These are phyloP conservation scores for Onychostoma macrolepis DNA, from an alignment of 2,113 vertebrate genomes.

Conservation along the genomic window DNA sequence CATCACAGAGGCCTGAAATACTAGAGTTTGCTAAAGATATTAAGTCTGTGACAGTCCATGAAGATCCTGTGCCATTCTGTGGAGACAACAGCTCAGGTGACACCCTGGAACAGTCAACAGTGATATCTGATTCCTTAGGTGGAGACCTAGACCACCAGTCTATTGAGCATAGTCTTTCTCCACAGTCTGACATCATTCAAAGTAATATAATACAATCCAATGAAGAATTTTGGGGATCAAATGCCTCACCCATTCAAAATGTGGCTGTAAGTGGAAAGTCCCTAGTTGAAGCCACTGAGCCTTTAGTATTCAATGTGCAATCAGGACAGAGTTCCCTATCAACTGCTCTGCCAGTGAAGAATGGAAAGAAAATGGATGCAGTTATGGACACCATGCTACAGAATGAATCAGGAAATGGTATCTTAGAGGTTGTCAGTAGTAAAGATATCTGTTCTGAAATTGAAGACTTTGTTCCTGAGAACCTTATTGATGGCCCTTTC, in stretches of 20 bases:
- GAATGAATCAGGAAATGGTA: neutral
- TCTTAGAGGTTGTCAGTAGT: neutral
- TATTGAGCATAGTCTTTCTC: neutral
- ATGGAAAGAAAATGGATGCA: neutral
- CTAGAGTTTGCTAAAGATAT: neutral
- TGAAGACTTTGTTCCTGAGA: conserved; percentile 37
- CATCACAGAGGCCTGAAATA: neutral
- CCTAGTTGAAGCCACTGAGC: neutral
- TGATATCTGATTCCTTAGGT: conserved; percentile 11
- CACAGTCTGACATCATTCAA: neutral
- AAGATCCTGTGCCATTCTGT: neutral
- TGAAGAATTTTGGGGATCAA: conserved; percentile 10
- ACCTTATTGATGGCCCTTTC: conserved; percentile 56
- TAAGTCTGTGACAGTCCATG: conserved; percentile 5
- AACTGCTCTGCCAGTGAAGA: neutral
- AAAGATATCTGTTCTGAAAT: neutral
- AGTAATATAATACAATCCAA: neutral
- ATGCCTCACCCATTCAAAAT: conserved; percentile 1
- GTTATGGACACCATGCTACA: conserved; percentile 1
- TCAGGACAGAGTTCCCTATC: neutral
- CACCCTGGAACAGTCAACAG: conserved; percentile 2
- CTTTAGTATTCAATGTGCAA: neutral
- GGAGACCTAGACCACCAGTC: neutral
- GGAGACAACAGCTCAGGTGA: conserved; percentile 30
- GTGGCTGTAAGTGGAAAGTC: conserved; percentile 7